Conservation (phyloP, 2,888 invertebrate genomes). For the Eupeodes luniger region DNA sequence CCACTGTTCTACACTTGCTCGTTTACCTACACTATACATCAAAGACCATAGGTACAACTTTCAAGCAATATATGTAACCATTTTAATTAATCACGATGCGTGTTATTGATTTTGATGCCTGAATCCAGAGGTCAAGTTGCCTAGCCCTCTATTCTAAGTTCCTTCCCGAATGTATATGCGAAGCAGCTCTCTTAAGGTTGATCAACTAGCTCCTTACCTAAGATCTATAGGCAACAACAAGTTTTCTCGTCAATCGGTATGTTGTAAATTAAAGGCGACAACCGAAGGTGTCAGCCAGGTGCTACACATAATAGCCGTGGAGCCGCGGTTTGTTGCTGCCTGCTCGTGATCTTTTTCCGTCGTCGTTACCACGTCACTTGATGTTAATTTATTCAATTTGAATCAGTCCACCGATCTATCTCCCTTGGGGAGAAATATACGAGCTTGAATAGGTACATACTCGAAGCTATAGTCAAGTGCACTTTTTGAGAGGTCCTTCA, state of each 20-base stretch:
- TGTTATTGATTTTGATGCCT: constrained; percentile 70
- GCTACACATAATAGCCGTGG: not conserved
- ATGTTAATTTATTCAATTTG: constrained; percentile 57
- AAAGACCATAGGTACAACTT: not conserved
- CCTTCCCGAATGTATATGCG: not conserved
- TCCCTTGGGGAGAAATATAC: constrained; percentile 59
- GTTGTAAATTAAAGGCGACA: constrained; percentile 67
- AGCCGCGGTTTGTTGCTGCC: not conserved
- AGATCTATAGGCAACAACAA: not conserved
- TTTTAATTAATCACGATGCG: constrained; percentile 75
- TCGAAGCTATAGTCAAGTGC: constrained; percentile 44
- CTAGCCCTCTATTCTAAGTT: constrained; percentile 55
- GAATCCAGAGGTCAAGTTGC: constrained; percentile 61
- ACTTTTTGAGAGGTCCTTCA: constrained; percentile 52
- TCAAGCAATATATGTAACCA: not conserved
- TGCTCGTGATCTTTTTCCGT: constrained; percentile 55
- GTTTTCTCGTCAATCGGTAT: constrained; percentile 60
- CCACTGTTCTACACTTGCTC: constrained; percentile 48
- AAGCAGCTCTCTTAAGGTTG: constrained; percentile 25
- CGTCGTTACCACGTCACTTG: constrained; percentile 22
- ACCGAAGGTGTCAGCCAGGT: constrained; percentile 66
- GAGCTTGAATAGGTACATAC: too few species aligned
- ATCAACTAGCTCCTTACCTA: not conserved
- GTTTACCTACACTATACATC: not conserved
- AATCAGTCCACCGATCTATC: constrained; percentile 49